A percentile compares a stretch with the other conserved stretches of the same genome.
Evolutionary conservation across 2,888 invertebrate genomes (phyloP).

Genomic region (Notodonta ziczac): DNA sequence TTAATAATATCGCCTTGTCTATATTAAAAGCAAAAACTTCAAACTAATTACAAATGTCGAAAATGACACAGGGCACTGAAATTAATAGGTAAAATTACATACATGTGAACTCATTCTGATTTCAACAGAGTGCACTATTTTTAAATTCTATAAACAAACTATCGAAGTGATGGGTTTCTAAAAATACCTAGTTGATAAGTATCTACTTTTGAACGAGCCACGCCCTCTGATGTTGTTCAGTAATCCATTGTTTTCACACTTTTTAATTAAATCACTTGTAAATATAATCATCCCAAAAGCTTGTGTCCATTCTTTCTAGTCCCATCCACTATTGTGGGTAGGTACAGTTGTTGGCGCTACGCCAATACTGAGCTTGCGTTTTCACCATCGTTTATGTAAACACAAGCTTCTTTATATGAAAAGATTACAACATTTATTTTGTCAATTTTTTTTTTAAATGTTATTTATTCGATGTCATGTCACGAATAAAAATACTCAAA

Average conservation of each 20-base stretch:
- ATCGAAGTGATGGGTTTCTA: not conserved
- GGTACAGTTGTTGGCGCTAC: slow-evolving; percentile 47
- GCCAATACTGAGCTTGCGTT: slow-evolving; percentile 64
- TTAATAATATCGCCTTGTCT: no score
- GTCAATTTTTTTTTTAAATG: slow-evolving; percentile 36
- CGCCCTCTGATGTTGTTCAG: slow-evolving; percentile 49
- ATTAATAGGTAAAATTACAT: no score
- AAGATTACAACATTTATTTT: slow-evolving; percentile 45
- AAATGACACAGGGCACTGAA: no score
- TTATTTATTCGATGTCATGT: slow-evolving; percentile 25
- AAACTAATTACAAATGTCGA: no score
- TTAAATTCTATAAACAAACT: not conserved
- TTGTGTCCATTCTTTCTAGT: slow-evolving; percentile 63
- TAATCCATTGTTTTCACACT: not conserved
- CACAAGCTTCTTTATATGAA: slow-evolving; percentile 8
- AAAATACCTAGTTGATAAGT: not conserved
- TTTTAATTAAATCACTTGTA: not conserved
- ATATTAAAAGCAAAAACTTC: no score
- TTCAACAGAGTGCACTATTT: not conserved
- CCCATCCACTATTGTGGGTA: slow-evolving; percentile 56
- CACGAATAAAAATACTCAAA: slow-evolving; percentile 39
- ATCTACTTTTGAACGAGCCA: slow-evolving; percentile 36
- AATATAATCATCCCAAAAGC: slow-evolving; percentile 48
- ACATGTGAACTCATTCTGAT: no score
- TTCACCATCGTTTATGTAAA: slow-evolving; percentile 54